phyloP scores from a whole-genome alignment of 2,113 vertebrate species.

The Raphicerus campestris region DNA sequence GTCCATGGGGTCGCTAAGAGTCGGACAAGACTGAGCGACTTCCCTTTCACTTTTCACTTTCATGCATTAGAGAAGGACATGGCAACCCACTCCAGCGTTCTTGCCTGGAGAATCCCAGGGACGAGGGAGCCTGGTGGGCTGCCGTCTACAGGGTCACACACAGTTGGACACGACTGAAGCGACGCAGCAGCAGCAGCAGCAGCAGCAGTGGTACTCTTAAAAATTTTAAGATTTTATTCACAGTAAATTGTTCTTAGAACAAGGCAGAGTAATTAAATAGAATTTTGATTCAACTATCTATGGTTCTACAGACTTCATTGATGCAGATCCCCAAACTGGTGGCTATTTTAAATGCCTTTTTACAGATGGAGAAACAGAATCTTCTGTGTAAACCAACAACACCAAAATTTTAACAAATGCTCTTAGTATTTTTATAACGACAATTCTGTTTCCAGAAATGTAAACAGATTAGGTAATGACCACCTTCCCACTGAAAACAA shows the following conservation, averaged over 20 bases:
- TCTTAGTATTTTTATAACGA: not conserved
- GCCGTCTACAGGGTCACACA: no score
- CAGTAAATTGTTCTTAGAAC: not conserved
- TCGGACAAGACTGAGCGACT: no score
- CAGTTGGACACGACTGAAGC: no score
- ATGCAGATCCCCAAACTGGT: not conserved
- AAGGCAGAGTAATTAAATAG: not conserved
- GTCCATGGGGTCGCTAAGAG: no score
- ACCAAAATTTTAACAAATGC: not conserved
- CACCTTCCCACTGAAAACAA: not conserved
- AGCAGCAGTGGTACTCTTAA: not conserved
- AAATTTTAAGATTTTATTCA: constrained; percentile 4
- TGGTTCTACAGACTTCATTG: not conserved
- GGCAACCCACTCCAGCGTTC: no score
- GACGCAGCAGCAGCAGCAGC: no score
- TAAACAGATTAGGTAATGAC: not conserved
- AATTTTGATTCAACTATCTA: not conserved
- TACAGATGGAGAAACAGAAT: not conserved
- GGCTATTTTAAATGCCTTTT: not conserved
- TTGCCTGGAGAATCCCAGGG: no score
- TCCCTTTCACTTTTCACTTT: no score
- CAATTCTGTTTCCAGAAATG: not conserved
- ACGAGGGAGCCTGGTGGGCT: no score
- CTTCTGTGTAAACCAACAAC: not conserved
- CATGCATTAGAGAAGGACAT: no score